Evolutionary conservation across 2,888 invertebrate species (phyloP).

Genomic region (Leptopterna dolabrata): DNA sequence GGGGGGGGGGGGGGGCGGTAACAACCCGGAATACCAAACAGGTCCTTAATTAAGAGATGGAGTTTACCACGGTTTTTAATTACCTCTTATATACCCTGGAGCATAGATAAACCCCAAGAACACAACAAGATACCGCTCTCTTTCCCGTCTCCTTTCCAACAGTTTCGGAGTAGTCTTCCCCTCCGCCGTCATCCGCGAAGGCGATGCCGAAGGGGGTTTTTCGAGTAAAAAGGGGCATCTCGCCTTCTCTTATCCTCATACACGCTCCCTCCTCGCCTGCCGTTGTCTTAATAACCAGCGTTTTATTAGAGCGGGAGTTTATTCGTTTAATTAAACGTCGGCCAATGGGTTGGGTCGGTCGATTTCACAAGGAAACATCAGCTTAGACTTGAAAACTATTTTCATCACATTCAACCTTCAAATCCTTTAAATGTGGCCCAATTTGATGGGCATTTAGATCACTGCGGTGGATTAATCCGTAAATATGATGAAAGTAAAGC

Average conservation of each 20-base stretch:
- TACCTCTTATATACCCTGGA: slow-evolving; percentile 48
- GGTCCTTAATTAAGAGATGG: slow-evolving; percentile 52
- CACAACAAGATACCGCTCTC: slow-evolving; percentile 49
- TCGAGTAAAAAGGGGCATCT: neutral
- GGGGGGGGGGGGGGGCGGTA: neutral
- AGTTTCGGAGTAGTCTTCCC: slow-evolving; percentile 36
- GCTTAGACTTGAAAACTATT: slow-evolving; percentile 41
- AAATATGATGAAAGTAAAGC: no score
- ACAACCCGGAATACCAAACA: slow-evolving; percentile 46
- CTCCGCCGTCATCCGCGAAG: neutral
- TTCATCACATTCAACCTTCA: neutral
- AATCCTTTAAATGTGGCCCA: no score
- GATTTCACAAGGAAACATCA: slow-evolving; percentile 18
- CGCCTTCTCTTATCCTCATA: slow-evolving; percentile 16
- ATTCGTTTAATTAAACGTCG: slow-evolving; percentile 54
- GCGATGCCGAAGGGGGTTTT: neutral
- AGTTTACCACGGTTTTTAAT: slow-evolving; percentile 51
- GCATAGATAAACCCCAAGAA: slow-evolving; percentile 51
- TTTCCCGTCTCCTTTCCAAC: slow-evolving; percentile 35
- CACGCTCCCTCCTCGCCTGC: neutral
- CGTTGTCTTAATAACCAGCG: slow-evolving; percentile 53
- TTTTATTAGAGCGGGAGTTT: slow-evolving; percentile 53
- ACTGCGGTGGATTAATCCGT: no score
- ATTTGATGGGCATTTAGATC: no score
- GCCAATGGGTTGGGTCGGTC: slow-evolving; percentile 43